Evolutionary conservation across 2,113 vertebrate genomes (phyloP).

Genomic region (Fulmarus glacialis): DNA sequence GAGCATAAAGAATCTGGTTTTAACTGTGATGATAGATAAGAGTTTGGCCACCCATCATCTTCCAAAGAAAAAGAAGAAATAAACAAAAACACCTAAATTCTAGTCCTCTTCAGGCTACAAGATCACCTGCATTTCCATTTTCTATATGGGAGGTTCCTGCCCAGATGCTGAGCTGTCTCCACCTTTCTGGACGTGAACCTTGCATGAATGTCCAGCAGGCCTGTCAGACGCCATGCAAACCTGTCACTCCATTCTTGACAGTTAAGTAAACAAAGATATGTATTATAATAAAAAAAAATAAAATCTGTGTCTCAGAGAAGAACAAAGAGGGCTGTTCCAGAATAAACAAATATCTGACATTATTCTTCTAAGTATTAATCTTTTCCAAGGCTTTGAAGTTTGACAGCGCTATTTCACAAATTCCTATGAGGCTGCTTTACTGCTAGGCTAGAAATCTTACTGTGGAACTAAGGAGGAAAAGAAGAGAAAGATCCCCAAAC

Average conservation of each 20-base stretch:
- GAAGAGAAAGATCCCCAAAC: background rate
- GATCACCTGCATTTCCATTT: background rate
- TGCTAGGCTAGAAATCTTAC: background rate
- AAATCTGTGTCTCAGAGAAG: background rate
- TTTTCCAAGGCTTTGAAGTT: slow-evolving; percentile 21
- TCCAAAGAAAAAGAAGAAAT: background rate
- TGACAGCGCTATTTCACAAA: slow-evolving; percentile 27
- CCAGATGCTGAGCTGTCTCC: background rate
- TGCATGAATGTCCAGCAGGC: background rate
- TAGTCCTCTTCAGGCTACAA: background rate
- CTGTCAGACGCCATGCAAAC: background rate
- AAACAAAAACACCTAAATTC: background rate
- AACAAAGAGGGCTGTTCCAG: background rate
- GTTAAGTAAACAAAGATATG: background rate
- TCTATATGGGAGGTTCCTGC: background rate
- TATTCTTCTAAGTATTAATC: slow-evolving; percentile 11
- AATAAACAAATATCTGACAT: slow-evolving; percentile 14
- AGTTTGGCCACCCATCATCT: background rate
- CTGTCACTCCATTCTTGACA: background rate
- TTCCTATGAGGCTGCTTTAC: slow-evolving; percentile 14
- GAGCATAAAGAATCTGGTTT: background rate
- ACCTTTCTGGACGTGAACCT: background rate
- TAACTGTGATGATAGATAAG: background rate
- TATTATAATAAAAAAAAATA: background rate
- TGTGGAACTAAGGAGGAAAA: background rate